These are phyloP conservation scores for Elysia crispata DNA, from an alignment of 2,888 invertebrate genomes.

Conservation along the genomic window DNA sequence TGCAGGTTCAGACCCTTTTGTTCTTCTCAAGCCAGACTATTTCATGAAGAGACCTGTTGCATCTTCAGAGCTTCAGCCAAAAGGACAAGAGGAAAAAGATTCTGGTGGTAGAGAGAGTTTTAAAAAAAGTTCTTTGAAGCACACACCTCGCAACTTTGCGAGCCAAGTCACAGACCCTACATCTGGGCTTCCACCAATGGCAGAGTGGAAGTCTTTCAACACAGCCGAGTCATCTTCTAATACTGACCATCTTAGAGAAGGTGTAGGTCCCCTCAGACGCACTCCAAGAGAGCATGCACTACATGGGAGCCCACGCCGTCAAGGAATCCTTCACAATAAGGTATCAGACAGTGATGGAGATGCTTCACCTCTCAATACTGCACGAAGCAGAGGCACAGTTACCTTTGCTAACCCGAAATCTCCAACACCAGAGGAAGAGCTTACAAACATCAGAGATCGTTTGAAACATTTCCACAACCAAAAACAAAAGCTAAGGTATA, in stretches of 20 bases:
- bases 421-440: slow-evolving; percentile 56
- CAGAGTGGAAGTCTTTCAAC: not conserved
- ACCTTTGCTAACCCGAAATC: slow-evolving; percentile 41
- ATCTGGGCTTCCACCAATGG: slow-evolving; percentile 9
- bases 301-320: slow-evolving; percentile 10
- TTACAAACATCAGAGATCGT: slow-evolving; percentile 64
- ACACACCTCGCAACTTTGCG: slow-evolving; percentile 13
- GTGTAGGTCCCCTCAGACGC: not conserved
- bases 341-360: slow-evolving; percentile 39
- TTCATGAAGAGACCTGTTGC: slow-evolving; percentile 50
- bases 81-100: not conserved
- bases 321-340: slow-evolving; percentile 42
- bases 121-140: not conserved
- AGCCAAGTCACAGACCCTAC: slow-evolving; percentile 7
- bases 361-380: slow-evolving; percentile 34
- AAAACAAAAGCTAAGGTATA: slow-evolving; percentile 68
- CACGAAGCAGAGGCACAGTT: slow-evolving; percentile 33
- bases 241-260: not conserved
- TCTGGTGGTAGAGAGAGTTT: not conserved
- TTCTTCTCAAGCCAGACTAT: slow-evolving; percentile 54
- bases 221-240: not conserved
- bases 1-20: not conserved
- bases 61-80: not conserved
- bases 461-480: slow-evolving; percentile 63
- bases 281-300: not conserved